Evolutionary conservation across 2,888 invertebrate species (phyloP), one percentile per base, ranked within the genome.

Genomic region (Drosophila fungiperda): DNA sequence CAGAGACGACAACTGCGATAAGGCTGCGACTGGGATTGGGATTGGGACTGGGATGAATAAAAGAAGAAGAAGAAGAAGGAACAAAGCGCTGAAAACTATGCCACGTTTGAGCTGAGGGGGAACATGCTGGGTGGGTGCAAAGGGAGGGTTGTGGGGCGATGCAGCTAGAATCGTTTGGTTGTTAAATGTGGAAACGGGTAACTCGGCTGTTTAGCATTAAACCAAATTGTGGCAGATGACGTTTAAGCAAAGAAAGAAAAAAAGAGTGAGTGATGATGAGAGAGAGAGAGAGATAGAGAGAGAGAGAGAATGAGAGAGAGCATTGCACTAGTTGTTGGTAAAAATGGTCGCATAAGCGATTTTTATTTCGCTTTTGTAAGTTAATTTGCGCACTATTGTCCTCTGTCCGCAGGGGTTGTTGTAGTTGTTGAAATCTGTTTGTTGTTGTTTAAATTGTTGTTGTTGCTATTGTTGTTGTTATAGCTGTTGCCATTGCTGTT

Each of bases 311-410:
- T n/a, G 32, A 38, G 15, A 55, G 29, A n/a, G 1, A 48, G 32
- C 54, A 33, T 73, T 71, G 64, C 36, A 50, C 49, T 52, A 65
- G 62, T 45, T 58, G 58, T 62, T 63, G 76, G 49, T 61, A 52
- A 72, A 82, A 82, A 79, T 74, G 60, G 73, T 80, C 68, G 85
- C 87, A 74, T 74, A 89, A 89, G 85, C 89, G 72, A 76, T 87
- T 89, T 85, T 85, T 87, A 85, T 83, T 87, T 78, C 75, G 80
- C 83, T 80, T 78, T 86, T 87, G 87, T 86, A 84, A 89, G 90
- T 88, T 89, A 90, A 88, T 90, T 90, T 90, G 90, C 70, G 75
- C 90, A 87, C 90, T 88, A 90, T 88, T 88, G 87, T 88, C 79
- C 76, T 66, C 76, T 65, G 57, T 35, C 38, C 49, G 20, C 45